These are phyloP conservation scores for Diglossa cyanea DNA, from an alignment of 2,797 vertebrate species.

Conservation along the genomic window DNA sequence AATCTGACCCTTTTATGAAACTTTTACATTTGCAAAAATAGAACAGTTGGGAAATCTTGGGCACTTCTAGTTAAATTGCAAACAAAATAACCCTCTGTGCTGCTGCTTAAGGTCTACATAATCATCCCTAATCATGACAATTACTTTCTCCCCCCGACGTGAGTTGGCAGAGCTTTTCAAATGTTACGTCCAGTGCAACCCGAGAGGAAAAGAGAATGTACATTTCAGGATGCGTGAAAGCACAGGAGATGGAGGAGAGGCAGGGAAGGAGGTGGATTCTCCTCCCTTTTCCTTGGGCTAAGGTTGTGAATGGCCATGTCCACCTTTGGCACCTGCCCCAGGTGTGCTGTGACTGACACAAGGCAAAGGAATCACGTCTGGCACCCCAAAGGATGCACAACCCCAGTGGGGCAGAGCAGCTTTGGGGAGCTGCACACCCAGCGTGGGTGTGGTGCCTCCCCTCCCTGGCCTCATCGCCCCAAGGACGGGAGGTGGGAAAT, in stretches of 20 bases:
- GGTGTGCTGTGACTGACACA: background rate
- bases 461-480: background rate
- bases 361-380: background rate
- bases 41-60: slow-evolving; percentile 82
- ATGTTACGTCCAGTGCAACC: slow-evolving; percentile 20
- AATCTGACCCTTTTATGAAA: slow-evolving; percentile 80
- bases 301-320: background rate
- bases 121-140: slow-evolving; percentile 32
- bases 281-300: background rate
- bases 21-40: slow-evolving; percentile 82
- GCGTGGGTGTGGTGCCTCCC: rapidly evolving
- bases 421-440: background rate
- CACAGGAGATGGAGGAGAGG: background rate
- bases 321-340: background rate
- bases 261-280: background rate
- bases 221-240: slow-evolving; percentile 20
- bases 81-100: slow-evolving; percentile 71
- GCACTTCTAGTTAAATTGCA: slow-evolving; percentile 74
- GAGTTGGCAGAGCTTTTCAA: slow-evolving; percentile 58
- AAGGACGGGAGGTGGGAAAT: background rate
- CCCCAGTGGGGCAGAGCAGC: background rate
- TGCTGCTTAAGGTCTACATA: slow-evolving; percentile 60
- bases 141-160: slow-evolving; percentile 11
- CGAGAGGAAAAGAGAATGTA: slow-evolving; percentile 38
- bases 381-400: background rate